Evolutionary conservation across 2,888 invertebrate genomes (phyloP), one percentile per base, ranked within the genome.

Genomic region (Cerastoderma edule): DNA sequence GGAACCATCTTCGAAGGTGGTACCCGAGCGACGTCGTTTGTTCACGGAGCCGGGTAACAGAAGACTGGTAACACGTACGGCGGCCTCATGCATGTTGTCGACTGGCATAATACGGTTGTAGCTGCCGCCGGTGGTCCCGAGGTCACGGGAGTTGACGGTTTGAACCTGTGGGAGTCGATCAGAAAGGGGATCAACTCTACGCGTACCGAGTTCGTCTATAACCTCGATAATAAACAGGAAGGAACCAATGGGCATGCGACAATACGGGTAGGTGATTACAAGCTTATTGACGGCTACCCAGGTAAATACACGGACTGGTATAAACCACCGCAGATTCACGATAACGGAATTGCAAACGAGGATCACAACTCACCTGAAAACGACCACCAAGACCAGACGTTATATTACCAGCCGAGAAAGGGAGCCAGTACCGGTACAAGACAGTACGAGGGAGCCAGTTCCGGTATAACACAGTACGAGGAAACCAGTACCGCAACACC

Each of bases 1-100:
- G 87, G 89, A 39, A 97, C 98, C 0, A 92, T 97, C 0, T 99
- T 97, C 95, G 98, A 99, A 94, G 98, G 98, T 3, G 93, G 93
- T 6, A 93, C 93, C 0, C 87, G 92, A 72, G 93, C 91, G 0
- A 89, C 89, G 4, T 91, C 92, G 6, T 93, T 93, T 77, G 84
- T 93, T 35, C 92, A 92, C 75, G 90, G 93, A 24, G 54, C 68
- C 8, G 68, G 71, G 13, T 76, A 91, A 2, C 56, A 84, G n/a
- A 87, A 80, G 64, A 86, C 78, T 2, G 84, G 85, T 16, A 87
- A 86, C 71, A 78, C 78, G 5, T 90, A 88, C 73, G 79, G 86
- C 30, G 89, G 87, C 89, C 89, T 93, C 79, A 90, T 93, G 39
- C 93, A 93, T 76, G 93, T 93, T 2, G 93, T 93, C 5, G 93